phyloP scores from a whole-genome alignment of 1,140 invertebrate species.

The Planococcus citri region DNA sequence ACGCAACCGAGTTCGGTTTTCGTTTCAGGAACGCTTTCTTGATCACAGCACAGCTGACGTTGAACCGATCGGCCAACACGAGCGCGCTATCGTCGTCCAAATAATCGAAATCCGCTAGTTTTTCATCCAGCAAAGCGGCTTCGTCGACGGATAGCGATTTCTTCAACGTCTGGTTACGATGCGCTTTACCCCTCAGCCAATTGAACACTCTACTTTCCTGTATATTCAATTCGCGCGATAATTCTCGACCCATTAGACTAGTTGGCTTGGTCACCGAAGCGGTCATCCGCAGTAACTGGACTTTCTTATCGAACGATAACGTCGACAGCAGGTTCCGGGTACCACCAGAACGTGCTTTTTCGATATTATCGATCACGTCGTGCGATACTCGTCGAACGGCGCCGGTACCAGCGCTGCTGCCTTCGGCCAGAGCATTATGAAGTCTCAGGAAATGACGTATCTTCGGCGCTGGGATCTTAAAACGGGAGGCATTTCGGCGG shows the following conservation, averaged over 20 bases:
- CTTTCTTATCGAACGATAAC: not conserved
- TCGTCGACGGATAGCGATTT: too few species aligned
- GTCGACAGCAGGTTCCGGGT: not conserved
- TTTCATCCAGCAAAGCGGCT: too few species aligned
- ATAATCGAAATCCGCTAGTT: not conserved
- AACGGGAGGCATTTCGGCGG: not conserved
- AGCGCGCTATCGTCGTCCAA: not conserved
- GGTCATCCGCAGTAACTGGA: not conserved
- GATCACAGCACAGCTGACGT: not conserved
- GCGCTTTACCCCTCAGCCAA: not conserved
- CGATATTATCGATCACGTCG: not conserved
- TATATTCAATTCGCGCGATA: too few species aligned
- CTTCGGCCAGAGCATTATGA: not conserved
- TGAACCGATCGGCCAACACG: not conserved
- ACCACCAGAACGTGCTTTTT: not conserved
- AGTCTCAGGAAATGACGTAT: not conserved
- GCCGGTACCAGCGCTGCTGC: not conserved
- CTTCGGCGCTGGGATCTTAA: not conserved
- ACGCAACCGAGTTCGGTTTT: too few species aligned
- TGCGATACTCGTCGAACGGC: too few species aligned
- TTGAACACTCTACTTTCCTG: not conserved
- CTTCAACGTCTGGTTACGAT: too few species aligned
- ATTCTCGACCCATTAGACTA: too few species aligned
- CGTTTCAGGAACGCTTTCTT: not conserved
- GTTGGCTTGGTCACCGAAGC: too few species aligned